Conservation (phyloP, 1,140 invertebrate genomes). For the Acromyrmex echinatior region DNA sequence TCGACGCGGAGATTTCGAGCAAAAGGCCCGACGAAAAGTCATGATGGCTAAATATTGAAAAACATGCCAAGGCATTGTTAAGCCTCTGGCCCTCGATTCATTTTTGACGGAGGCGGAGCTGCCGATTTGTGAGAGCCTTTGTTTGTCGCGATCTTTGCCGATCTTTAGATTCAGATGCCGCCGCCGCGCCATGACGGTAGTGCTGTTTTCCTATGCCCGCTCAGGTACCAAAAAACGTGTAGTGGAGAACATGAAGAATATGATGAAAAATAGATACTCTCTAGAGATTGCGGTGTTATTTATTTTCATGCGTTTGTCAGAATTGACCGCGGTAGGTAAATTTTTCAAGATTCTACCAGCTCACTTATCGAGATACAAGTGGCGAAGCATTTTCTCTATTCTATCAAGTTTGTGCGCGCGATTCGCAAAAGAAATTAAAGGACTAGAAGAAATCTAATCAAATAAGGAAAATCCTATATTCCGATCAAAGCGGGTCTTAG, state of each 20-base stretch:
- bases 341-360: background rate
- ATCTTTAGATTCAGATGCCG: conserved; percentile 67
- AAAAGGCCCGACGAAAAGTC: conserved; percentile 85
- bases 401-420: background rate
- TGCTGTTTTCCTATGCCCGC: background rate
- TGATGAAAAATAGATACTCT: conserved; percentile 45
- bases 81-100: conserved; percentile 53
- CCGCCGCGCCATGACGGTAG: background rate
- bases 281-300: conserved; percentile 30
- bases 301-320: background rate
- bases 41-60: conserved; percentile 87
- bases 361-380: background rate
- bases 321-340: conserved; percentile 42
- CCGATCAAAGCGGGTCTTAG: no score
- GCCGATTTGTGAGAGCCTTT: conserved; percentile 75
- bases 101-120: conserved; percentile 67
- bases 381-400: background rate
- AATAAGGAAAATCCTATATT: no score
- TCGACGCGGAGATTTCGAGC: conserved; percentile 85
- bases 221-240: conserved; percentile 63
- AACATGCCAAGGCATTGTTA: conserved; percentile 85
- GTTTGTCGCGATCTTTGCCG: conserved; percentile 70
- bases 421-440: no score
- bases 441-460: no score
- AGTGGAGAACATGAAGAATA: conserved; percentile 49